Conservation (phyloP, 2,113 vertebrate species). For the Puffinus mauretanicus region DNA sequence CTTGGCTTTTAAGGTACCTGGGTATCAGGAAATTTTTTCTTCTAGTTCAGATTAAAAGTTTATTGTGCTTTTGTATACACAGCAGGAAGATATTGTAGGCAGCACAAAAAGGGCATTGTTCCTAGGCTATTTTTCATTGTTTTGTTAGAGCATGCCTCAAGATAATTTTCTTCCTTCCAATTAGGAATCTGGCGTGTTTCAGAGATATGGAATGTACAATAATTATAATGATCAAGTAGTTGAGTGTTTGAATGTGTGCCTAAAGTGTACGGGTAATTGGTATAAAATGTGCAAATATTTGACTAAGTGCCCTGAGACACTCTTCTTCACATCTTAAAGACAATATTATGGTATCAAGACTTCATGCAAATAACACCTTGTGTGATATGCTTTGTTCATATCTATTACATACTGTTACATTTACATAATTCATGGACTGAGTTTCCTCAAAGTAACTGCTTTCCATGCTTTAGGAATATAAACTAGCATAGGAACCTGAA, state of each 20-base stretch:
- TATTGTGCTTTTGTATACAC: neutral
- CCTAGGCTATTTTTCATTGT: conserved; percentile 42
- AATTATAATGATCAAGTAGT: conserved; percentile 60
- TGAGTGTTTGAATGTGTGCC: conserved; percentile 50
- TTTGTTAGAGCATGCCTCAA: conserved; percentile 47
- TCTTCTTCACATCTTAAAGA: neutral
- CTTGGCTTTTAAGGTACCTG: neutral
- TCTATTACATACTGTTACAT: neutral
- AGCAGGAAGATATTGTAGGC: neutral
- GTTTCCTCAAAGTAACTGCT: neutral
- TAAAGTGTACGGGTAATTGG: conserved; percentile 45
- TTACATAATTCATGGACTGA: neutral
- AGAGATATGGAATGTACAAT: conserved; percentile 50
- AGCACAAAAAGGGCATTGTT: conserved; percentile 51
- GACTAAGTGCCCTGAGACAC: neutral
- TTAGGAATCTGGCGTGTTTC: conserved; percentile 51
- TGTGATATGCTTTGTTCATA: neutral
- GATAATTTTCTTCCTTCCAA: conserved; percentile 54
- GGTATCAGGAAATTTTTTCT: conserved; percentile 24
- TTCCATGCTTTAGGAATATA: neutral
- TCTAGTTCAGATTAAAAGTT: neutral
- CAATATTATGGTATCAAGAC: neutral
- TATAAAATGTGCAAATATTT: conserved; percentile 35
- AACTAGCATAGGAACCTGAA: neutral
- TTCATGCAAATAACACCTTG: neutral